Evolutionary conservation across 2,113 vertebrate genomes (phyloP), one percentile per base, ranked within the genome.

Genomic region (Polypterus bichir): DNA sequence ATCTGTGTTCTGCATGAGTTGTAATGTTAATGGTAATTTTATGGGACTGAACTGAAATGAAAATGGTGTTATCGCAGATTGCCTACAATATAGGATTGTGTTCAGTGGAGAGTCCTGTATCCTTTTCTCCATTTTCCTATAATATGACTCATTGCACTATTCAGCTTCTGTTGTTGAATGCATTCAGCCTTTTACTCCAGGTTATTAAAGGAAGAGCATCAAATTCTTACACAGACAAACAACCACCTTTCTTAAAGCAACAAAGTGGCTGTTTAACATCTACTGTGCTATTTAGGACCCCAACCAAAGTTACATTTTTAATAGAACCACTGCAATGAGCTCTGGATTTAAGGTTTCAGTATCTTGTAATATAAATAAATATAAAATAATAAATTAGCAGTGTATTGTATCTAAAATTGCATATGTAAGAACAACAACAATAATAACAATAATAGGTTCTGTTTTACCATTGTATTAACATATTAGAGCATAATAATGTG

Each of bases 21-120:
- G 92, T 93, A 94, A 97, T 97, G 92, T 92, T 94, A 94, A 92
- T 96, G 88, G 92, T 97, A 94, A 97, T 97, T 94, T 96, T 96
- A 97, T 93, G 90, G 91, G 88, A 93, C 88, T 92, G 90, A 95
- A 88, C 83, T 88, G 86, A 88, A 92, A 92, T 92, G 88, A 90
- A 94, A 95, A 92, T 89, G 84, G 86, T 92, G 88, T 93, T 95
- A 94, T 94, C 90, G 80, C 86, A 87, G 84, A 90, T 89, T 91
- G 89, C 87, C 88, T 89, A 87, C 91, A 92, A 90, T 93, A 87
- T 86, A 84, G 86, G 87, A 91, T 91, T 91, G 91, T 93, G 90
- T 87, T 90, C 91, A 92, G 79, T 83, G 85, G 86, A 86, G 84
- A 88, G 81, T 82, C 86, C 79, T 89, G 88, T 91, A 90, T 87